These are phyloP conservation scores for Cheirogaleus medius DNA, from an alignment of 2,113 vertebrate genomes.

Conservation along the genomic window DNA sequence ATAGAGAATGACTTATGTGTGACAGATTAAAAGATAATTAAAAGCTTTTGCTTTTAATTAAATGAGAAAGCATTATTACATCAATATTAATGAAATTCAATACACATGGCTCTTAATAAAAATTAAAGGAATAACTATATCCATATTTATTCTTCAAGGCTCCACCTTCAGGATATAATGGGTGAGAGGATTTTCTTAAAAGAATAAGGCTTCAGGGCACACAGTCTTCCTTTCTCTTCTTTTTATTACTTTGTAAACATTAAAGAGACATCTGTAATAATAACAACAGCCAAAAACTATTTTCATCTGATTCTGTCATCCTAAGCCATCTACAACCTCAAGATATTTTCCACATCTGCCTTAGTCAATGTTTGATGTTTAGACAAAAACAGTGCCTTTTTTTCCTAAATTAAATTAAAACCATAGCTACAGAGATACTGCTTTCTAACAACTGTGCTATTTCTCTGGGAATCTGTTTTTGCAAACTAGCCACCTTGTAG, in stretches of 20 bases:
- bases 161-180: conserved; percentile 66
- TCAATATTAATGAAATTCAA: conserved; percentile 76
- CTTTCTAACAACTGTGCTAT: conserved; percentile 38
- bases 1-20: conserved; percentile 61
- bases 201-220: conserved; percentile 63
- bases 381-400: conserved; percentile 61
- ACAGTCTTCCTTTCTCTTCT: conserved; percentile 54
- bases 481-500: not conserved
- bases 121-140: conserved; percentile 64
- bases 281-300: conserved; percentile 58
- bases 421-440: conserved; percentile 52
- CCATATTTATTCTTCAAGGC: conserved; percentile 68
- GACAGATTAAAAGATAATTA: conserved; percentile 72
- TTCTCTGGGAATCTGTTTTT: conserved; percentile 44
- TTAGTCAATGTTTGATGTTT: conserved; percentile 71
- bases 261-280: conserved; percentile 74
- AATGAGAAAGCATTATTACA: conserved; percentile 76
- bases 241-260: conserved; percentile 72
- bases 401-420: conserved; percentile 66
- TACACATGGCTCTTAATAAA: conserved; percentile 59
- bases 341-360: conserved; percentile 74
- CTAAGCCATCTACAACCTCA: conserved; percentile 68
- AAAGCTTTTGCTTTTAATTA: conserved; percentile 78
- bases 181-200: conserved; percentile 69
- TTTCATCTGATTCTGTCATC: conserved; percentile 72